Conservation (phyloP, 1,140 invertebrate genomes). For the Drosophila equinoxialis region DNA sequence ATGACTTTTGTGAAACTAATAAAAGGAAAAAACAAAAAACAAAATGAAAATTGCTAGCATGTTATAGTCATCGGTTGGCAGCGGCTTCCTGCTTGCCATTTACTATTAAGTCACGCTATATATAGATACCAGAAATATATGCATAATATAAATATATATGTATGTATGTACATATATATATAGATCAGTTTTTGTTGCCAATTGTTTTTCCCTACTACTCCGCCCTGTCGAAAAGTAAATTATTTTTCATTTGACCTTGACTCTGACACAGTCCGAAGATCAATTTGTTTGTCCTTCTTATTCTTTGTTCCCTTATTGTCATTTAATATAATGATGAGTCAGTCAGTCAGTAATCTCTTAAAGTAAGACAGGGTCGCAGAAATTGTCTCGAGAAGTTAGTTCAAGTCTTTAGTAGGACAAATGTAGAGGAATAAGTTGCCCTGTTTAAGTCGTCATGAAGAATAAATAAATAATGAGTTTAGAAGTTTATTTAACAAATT, state of each 20-base stretch:
- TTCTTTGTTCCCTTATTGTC: neutral
- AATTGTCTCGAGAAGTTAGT: too few species aligned
- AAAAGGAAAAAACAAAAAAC: neutral
- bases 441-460: too few species aligned
- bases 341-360: slow-evolving; percentile 27
- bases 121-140: neutral
- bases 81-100: neutral
- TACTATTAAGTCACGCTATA: slow-evolving; percentile 11
- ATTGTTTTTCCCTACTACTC: neutral
- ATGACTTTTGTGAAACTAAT: slow-evolving; percentile 4
- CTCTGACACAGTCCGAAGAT: slow-evolving; percentile 12
- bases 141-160: neutral
- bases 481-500: too few species aligned
- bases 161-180: neutral
- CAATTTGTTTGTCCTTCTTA: neutral
- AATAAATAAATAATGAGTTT: too few species aligned
- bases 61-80: slow-evolving; percentile 4
- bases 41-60: slow-evolving; percentile 1
- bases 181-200: slow-evolving; percentile 1
- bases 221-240: neutral
- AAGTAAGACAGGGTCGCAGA: neutral
- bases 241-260: slow-evolving; percentile 23
- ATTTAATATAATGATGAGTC: neutral
- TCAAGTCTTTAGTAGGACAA: too few species aligned
- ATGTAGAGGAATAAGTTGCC: too few species aligned